Conservation (phyloP, 2,888 invertebrate species). For the Hyposoter dolosus region DNA sequence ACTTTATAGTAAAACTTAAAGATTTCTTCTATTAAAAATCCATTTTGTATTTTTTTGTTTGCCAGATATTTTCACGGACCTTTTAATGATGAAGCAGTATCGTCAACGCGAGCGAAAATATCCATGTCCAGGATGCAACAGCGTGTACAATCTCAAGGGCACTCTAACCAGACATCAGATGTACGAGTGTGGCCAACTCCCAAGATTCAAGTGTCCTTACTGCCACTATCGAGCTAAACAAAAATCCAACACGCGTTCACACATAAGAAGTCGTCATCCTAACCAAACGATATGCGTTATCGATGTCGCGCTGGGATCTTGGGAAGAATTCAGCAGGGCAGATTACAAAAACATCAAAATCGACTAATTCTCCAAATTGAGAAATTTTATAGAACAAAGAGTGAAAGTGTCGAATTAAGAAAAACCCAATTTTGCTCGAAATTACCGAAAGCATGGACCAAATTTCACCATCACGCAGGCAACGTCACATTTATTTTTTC, state of each 20-base stretch:
- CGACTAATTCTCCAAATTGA: not conserved
- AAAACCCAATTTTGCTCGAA: not conserved
- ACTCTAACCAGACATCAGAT: constrained; percentile 80
- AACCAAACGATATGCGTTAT: constrained; percentile 59
- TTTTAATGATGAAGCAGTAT: constrained; percentile 10
- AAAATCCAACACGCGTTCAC: constrained; percentile 89
- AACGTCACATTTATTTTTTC: not conserved
- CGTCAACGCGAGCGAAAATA: constrained; percentile 65
- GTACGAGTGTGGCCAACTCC: constrained; percentile 83
- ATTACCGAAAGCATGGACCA: not conserved
- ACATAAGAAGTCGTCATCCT: constrained; percentile 88
- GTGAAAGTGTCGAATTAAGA: not conserved
- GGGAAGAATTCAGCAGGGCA: constrained; percentile 19
- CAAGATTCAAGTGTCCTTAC: constrained; percentile 83
- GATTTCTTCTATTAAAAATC: not conserved
- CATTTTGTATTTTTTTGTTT: constrained; percentile 42
- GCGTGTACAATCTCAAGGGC: constrained; percentile 78
- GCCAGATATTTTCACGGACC: constrained; percentile 43
- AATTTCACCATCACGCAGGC: not conserved
- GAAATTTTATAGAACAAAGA: not conserved
- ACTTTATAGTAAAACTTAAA: not conserved
- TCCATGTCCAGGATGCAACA: constrained; percentile 79
- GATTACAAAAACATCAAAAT: constrained; percentile 25
- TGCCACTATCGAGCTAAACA: constrained; percentile 76
- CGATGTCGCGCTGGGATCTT: constrained; percentile 46